Conservation (phyloP, 2,888 invertebrate genomes). For the Epirrita christyi region DNA sequence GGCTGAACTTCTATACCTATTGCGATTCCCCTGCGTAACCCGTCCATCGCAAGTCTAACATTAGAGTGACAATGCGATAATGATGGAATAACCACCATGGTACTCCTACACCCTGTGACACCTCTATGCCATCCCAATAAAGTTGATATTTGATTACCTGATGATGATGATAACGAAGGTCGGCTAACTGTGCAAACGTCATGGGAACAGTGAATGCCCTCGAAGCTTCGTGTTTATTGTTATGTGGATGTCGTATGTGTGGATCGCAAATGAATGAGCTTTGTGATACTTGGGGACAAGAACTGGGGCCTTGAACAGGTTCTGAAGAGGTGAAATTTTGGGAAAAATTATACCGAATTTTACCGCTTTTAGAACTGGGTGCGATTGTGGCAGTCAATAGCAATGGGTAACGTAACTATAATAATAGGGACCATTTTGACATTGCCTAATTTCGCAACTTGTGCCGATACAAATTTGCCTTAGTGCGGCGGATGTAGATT, state of each 20-base stretch:
- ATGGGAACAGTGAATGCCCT: conserved; percentile 64
- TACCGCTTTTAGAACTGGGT: neutral
- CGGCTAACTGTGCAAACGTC: conserved; percentile 64
- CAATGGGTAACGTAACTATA: too few relatives aligned
- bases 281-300: conserved; percentile 5
- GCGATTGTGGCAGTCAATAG: too few relatives aligned
- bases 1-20: neutral
- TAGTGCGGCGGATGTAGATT: too few relatives aligned
- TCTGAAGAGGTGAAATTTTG: conserved; percentile 9
- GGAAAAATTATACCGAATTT: neutral
- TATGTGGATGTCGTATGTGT: conserved; percentile 27
- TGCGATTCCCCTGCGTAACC: neutral
- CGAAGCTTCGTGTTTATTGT: conserved; percentile 47
- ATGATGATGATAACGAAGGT: conserved; percentile 41
- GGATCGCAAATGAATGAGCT: conserved; percentile 39
- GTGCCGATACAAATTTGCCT: too few relatives aligned
- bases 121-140: conserved; percentile 41
- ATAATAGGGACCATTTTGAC: too few relatives aligned
- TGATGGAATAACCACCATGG: conserved; percentile 37
- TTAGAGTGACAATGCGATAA: conserved; percentile 31
- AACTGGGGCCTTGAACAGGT: conserved; percentile 3
- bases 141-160: conserved; percentile 45
- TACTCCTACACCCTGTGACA: conserved; percentile 33
- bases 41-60: conserved; percentile 11
- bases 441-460: too few relatives aligned